Conservation (phyloP, 2,888 invertebrate species). For the Drosophila emarginata region DNA sequence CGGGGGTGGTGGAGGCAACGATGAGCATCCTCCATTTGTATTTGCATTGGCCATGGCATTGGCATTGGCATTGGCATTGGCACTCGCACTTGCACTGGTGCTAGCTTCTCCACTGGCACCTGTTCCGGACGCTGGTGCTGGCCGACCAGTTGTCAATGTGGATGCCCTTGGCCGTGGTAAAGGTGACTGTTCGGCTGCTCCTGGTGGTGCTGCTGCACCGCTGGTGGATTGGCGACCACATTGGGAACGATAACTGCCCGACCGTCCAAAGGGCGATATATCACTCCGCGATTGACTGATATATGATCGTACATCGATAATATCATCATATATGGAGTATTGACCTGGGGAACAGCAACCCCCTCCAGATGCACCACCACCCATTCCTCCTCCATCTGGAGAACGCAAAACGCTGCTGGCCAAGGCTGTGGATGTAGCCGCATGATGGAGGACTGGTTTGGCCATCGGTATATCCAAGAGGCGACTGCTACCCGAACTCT, state of each 20-base stretch:
- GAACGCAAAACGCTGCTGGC: slow-evolving; percentile 57
- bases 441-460: slow-evolving; percentile 77
- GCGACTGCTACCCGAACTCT: slow-evolving; percentile 81
- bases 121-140: slow-evolving; percentile 66
- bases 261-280: slow-evolving; percentile 87
- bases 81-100: slow-evolving; percentile 35
- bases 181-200: slow-evolving; percentile 80
- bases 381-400: slow-evolving; percentile 42
- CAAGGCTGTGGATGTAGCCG: slow-evolving; percentile 66
- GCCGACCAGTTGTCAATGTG: slow-evolving; percentile 77
- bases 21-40: background rate
- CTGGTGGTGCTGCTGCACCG: slow-evolving; percentile 11
- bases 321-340: slow-evolving; percentile 85
- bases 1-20: slow-evolving; percentile 30
- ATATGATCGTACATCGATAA: slow-evolving; percentile 88
- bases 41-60: slow-evolving; percentile 9
- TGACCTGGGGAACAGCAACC: slow-evolving; percentile 83
- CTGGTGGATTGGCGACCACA: slow-evolving; percentile 84
- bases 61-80: slow-evolving; percentile 4
- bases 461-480: slow-evolving; percentile 81
- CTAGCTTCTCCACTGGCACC: slow-evolving; percentile 15
- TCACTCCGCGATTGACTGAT: slow-evolving; percentile 89
- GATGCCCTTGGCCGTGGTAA: slow-evolving; percentile 82
- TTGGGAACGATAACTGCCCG: slow-evolving; percentile 88
- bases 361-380: slow-evolving; percentile 43